Base-by-base conservation (phyloP, 2,797 vertebrate genomes). In the Alauda arvensis region DNA sequence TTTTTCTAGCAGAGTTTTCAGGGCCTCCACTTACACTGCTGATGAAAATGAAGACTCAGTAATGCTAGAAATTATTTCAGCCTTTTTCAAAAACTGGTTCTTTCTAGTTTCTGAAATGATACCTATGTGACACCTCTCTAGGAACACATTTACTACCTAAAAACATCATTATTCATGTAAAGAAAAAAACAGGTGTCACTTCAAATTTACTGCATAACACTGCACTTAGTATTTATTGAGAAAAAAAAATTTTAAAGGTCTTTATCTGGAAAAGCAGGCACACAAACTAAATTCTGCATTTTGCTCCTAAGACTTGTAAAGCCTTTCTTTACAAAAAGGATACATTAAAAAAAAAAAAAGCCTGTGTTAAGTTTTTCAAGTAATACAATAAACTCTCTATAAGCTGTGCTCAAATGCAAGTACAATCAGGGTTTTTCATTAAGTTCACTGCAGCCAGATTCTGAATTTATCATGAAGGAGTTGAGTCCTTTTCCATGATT, bases 281-380 rank as follows among this genome's bases (percentile, higher is more conserved):
- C 43, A 51, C 10, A 65, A 57, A 12, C 7, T 15, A 15, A 5
- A 2, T n/a, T 70, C 23, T 29, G 11, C 18, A 6, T 61, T 92
- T 91, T 66, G 2, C 19, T 65, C 18, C 18, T 14, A 70, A 39
- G 9, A 48, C 6, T 51, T 1, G 1, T 40, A 53, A 86, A 70
- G 6, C 3, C 10, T 81, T 67, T n/a, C 6, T 79, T 82, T 40
- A 12, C 9, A 71, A 72, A 70, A 83, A 9, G 3, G 12, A 68
- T 28, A n/a, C 6, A 6, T 8, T 4, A 6, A 5, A 2, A 10
- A 60, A 57, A 28, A 4, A 2, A 7, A 42, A 51, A 21, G 1
- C 4, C 18, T 7, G 11, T 2, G 12, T 24, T 68, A 66, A 42
- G 52, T 45, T 63, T 39, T 10, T 28, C 12, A 46, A 37, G 10